Evolutionary conservation across 2,113 vertebrate genomes (phyloP), one percentile per base, ranked within the genome.

Genomic region (Phaethon lepturus): DNA sequence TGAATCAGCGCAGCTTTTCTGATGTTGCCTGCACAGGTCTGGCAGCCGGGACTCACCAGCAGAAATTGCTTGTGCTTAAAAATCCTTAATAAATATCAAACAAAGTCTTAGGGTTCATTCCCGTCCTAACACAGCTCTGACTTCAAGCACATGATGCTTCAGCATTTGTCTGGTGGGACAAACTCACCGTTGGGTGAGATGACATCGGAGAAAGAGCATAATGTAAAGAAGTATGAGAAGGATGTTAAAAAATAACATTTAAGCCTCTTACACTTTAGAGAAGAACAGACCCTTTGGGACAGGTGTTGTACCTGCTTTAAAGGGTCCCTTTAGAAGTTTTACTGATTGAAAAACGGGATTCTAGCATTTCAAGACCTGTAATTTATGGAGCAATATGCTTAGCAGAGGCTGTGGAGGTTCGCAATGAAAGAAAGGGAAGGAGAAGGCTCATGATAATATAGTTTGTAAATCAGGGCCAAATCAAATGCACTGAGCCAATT

Each of bases 401-500:
- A 86, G 82, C 58, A 76, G 83, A 88, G 72, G 35, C 90, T 56
- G 52, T 6, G 16, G 56, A 68, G 74, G n/a, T 75, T 83, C 13
- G 3, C 58, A 45, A 3, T 6, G 75, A 42, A 73, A 75, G 60
- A 5, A 47, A 38, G 35, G 75, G 38, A 10, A 55, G 29, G 12
- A 73, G 80, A 29, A 62, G 31, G 49, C 64, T 96, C 17, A 13
- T 19, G 45, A 31, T 56, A 68, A 83, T 29, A 33, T 3, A 63
- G 73, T 91, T 84, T 35, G 66, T 78, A 93, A 94, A 94, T 67
- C 2, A 11, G 60, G 95, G 80, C 69, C 93, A 95, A 88, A 94
- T 88, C 91, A 91, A 86, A 94, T 7, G 50, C 79, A 58, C 9
- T 69, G 79, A 96, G 91, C 82, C 93, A 90, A 83, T 90, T 93